Evolutionary conservation across 2,113 vertebrate species (phyloP), one percentile per base, ranked within the genome.

Genomic region (Nothobranchius furzeri): DNA sequence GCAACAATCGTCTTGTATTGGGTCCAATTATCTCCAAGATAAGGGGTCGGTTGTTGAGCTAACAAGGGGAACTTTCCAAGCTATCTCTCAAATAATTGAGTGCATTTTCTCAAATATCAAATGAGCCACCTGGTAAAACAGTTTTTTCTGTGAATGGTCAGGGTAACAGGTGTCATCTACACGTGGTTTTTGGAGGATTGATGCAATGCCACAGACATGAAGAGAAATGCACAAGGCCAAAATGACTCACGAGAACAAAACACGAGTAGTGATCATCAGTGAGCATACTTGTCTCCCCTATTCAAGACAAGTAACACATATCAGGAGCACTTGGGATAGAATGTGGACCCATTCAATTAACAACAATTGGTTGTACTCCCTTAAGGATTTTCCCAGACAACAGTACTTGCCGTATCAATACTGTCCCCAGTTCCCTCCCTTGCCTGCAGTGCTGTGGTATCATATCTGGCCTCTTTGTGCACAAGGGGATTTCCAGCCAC

Each of bases 381-480:
- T 90, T 75, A 88, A 91, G 92, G 84, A 91, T 81, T 91, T 91
- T 90, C 84, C 75, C 88, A 91, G 80, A 93, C 89, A 88, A 88
- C 81, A 88, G 88, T 88, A 66, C 70, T 83, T 63, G 63, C 70
- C 60, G 78, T 89, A 91, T 93, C 89, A 91, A 92, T 90, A 84
- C 75, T 86, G 89, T 89, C 81, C 84, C 75, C 15, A 54, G 84
- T 79, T 86, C 77, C 90, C 91, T 91, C 90, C 91, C 88, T 90
- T 49, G 90, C 92, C 92, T 92, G 87, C 90, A 93, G 92, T 91
- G 88, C 81, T 82, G 81, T 80, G 87, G 87, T 89, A 91, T 93
- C 89, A 92, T 92, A 90, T 92, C 91, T 88, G 88, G 84, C 74
- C 82, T 91, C 90, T 92, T 92, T 93, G 92, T 93, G 90, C 77